phyloP scores from a whole-genome alignment of 2,797 vertebrate genomes.

The Microtus obscurus region DNA sequence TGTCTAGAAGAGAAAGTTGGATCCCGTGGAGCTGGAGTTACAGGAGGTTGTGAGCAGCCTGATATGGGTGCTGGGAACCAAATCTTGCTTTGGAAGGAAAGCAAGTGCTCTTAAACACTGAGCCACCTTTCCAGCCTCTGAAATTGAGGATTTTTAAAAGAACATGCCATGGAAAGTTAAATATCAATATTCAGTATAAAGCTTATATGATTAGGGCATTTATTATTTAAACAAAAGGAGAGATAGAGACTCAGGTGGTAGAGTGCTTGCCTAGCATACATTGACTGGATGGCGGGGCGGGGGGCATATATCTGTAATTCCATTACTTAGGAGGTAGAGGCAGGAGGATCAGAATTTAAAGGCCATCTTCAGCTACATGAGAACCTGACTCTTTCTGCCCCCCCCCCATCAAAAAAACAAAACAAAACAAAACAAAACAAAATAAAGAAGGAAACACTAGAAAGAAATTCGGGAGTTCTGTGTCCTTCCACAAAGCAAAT shows the following conservation, averaged over 20 bases:
- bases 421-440: not conserved
- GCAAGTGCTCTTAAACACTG: not conserved
- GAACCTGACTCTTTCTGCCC: not conserved
- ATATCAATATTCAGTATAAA: not conserved
- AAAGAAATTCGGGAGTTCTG: not conserved
- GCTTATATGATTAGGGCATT: not conserved
- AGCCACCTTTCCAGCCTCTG: not conserved
- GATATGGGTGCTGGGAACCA: not conserved
- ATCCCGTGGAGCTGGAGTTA: not conserved
- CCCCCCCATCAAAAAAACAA: not conserved
- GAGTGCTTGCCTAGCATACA: not conserved
- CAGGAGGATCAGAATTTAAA: not conserved
- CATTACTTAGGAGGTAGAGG: not conserved
- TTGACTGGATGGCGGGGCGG: not conserved
- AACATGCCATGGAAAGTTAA: not conserved
- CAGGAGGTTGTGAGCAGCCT: not conserved
- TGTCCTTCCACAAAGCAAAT: not conserved
- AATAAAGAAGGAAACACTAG: not conserved
- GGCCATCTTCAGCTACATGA: not conserved
- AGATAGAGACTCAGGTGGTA: not conserved
- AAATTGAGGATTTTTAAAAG: not conserved
- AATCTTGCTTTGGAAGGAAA: not conserved
- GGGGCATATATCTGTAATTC: not conserved
- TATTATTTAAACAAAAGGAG: slow-evolving; percentile 9
- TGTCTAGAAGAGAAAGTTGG: not conserved